Evolutionary conservation across 2,113 vertebrate genomes (phyloP).

Genomic region (Paratilapia polleni): DNA sequence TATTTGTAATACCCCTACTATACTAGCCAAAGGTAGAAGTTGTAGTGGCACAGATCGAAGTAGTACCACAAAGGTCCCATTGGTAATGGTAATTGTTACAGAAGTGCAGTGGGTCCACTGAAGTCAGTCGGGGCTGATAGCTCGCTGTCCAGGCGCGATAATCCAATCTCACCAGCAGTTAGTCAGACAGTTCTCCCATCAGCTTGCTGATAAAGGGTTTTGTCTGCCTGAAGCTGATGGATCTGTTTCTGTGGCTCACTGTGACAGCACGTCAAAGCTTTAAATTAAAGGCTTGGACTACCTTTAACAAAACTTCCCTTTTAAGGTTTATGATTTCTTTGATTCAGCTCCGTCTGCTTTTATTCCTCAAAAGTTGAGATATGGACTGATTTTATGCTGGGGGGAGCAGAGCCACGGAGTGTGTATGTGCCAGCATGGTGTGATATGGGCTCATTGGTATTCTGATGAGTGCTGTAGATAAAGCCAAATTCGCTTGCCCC

Average conservation of each 20-base stretch:
- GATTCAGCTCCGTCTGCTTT: conserved; percentile 43
- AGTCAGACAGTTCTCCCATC: conserved; percentile 32
- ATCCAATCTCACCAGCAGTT: conserved; percentile 52
- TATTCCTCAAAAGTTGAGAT: conserved; percentile 27
- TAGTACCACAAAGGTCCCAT: background rate
- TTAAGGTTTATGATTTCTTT: conserved; percentile 24
- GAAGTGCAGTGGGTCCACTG: conserved; percentile 4
- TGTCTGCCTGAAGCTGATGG: conserved; percentile 44
- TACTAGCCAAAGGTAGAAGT: background rate
- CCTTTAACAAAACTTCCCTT: conserved; percentile 30
- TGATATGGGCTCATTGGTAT: conserved; percentile 64
- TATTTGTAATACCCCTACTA: background rate
- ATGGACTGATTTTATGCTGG: conserved; percentile 31
- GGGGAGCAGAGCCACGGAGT: background rate
- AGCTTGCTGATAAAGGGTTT: conserved; percentile 48
- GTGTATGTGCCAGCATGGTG: conserved; percentile 4
- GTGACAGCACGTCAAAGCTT: conserved; percentile 26
- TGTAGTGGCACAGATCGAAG: background rate
- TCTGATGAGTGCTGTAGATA: conserved; percentile 57
- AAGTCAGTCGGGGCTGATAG: conserved; percentile 3
- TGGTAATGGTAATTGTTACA: background rate
- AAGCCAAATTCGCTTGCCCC: conserved; percentile 38
- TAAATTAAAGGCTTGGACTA: conserved; percentile 24
- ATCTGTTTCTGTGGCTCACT: conserved; percentile 15
- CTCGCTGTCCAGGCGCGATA: conserved; percentile 46